phyloP scores from a whole-genome alignment of 1,140 invertebrate species.

The Bombus consobrinus region DNA sequence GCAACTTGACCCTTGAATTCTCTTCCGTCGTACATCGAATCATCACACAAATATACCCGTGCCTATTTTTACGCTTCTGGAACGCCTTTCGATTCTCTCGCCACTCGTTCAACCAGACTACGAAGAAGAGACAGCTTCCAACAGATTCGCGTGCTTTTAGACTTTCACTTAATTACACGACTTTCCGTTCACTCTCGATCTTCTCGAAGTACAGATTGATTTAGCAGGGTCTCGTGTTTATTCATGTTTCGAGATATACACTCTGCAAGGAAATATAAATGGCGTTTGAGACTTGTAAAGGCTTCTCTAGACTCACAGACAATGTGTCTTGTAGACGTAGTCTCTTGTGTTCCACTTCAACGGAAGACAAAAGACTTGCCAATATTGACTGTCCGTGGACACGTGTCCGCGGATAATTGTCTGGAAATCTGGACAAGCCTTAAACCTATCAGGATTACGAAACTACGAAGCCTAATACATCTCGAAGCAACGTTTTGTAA shows the following conservation, averaged over 20 bases:
- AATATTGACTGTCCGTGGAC: not conserved
- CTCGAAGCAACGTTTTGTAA: not conserved
- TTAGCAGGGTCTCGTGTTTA: not conserved
- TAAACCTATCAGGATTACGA: not conserved
- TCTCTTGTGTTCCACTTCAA: not conserved
- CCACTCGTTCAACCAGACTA: not conserved
- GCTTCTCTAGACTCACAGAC: not conserved
- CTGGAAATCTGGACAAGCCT: not conserved
- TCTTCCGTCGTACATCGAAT: constrained; percentile 35
- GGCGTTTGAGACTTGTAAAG: not conserved
- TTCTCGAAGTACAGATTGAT: not conserved
- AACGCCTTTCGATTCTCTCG: not conserved
- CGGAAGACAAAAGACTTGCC: not conserved
- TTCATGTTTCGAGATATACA: not conserved
- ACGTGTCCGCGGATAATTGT: not conserved
- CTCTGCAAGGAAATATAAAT: constrained; percentile 3
- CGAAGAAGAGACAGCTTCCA: not conserved
- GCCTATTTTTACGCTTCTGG: not conserved
- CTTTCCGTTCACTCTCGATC: not conserved
- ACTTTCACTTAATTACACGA: not conserved
- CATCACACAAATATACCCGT: constrained; percentile 53
- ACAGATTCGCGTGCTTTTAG: not conserved
- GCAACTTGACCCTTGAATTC: constrained; percentile 17
- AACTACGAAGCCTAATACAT: not conserved
- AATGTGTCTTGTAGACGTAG: not conserved